Evolutionary conservation across 2,797 vertebrate genomes (phyloP), one percentile per base, ranked within the genome.

Genomic region (Anisognathus igniventris): DNA sequence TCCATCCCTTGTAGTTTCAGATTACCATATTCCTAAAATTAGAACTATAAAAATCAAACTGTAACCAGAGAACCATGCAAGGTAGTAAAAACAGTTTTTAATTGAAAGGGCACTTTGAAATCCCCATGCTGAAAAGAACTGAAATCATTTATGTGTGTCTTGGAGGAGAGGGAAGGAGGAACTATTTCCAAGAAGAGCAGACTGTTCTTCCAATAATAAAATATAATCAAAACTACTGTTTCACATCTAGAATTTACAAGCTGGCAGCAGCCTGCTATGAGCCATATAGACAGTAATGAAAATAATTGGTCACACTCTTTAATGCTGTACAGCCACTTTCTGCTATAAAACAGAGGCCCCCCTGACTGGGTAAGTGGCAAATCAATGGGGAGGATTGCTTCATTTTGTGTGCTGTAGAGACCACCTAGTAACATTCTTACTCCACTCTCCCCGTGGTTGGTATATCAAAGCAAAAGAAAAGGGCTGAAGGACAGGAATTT

Each of bases 11-110:
- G 25, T 54, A 82, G 86, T 96, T 95, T 97, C 86, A 89, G 70
- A 80, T 94, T 91, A 91, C 91, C 73, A 19, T 80, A 83, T 75
- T 92, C 67, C 94, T 96, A 91, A 95, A 95, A 96, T 93, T 88
- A 91, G 91, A 95, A 67, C 31, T 86, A 70, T 75, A 82, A 94
- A 95, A 83, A 37, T 23, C 71, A 92, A 95, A 80, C 57, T 40
- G 94, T 93, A 95, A 90, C 68, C 79, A 86, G 86, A 92, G 86
- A 82, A 73, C 56, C 58, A 82, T 72, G 53, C 45, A 65, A 84
- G 66, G 64, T 65, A 70, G 76, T 77, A 62, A 90, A 95, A 92
- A 68, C 1, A 4, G 3, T 11, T 87, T 92, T 81, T 75, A 91
- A 92, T 89, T 90, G 84, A 95, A 94, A 91, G 82, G 83, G 19